phyloP scores from a whole-genome alignment of 2,888 invertebrate species.

The Palloptera scutellata region DNA sequence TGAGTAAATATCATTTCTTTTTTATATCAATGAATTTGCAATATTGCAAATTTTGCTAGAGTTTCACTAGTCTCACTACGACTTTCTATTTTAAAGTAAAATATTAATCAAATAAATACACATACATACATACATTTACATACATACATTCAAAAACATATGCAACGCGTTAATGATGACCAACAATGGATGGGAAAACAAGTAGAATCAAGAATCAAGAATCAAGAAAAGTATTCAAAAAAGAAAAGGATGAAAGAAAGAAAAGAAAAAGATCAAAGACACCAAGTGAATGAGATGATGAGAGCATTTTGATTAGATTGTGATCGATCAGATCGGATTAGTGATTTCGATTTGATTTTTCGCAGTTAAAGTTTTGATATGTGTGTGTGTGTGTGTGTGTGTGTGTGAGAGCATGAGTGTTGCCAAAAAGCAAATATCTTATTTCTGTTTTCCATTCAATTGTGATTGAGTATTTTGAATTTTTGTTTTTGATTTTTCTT shows the following conservation, averaged over 20 bases:
- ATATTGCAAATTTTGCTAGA: slow-evolving; percentile 61
- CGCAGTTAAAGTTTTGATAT: too few species aligned
- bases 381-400: too few species aligned
- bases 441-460: too few species aligned
- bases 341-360: too few species aligned
- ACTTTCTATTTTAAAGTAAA: too few species aligned
- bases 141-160: slow-evolving; percentile 29
- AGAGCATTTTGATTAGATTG: too few species aligned
- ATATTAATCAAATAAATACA: slow-evolving; percentile 39
- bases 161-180: slow-evolving; percentile 18
- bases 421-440: too few species aligned
- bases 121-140: slow-evolving; percentile 32
- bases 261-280: slow-evolving; percentile 12
- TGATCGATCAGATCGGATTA: too few species aligned
- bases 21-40: slow-evolving; percentile 58
- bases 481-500: too few species aligned
- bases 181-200: slow-evolving; percentile 30
- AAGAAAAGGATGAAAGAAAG: slow-evolving; percentile 24
- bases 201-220: slow-evolving; percentile 25
- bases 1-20: slow-evolving; percentile 41
- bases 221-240: not conserved
- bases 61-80: slow-evolving; percentile 64
- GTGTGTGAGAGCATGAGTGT: too few species aligned
- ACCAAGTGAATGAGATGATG: not conserved
- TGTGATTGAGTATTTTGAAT: too few species aligned